These are phyloP conservation scores for Scortum barcoo DNA, from an alignment of 2,113 vertebrate genomes.

Conservation along the genomic window DNA sequence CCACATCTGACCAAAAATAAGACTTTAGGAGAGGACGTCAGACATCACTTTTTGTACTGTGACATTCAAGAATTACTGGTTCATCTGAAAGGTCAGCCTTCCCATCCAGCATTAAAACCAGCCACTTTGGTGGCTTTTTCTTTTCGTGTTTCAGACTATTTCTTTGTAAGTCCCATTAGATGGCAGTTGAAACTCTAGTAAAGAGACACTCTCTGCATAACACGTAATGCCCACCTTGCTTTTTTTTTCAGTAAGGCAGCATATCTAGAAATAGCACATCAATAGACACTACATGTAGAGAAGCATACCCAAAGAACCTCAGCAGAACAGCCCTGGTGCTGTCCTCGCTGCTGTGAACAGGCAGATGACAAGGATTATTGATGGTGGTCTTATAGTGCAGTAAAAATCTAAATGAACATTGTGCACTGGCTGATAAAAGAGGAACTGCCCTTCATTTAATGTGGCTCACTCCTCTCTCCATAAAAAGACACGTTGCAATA, in stretches of 20 bases:
- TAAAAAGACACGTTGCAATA: slow-evolving; percentile 33
- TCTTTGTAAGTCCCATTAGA: not conserved
- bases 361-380: slow-evolving; percentile 39
- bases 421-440: slow-evolving; percentile 42
- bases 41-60: not conserved
- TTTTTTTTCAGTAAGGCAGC: slow-evolving; percentile 6
- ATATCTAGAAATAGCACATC: slow-evolving; percentile 40
- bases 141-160: slow-evolving; percentile 18
- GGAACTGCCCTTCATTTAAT: slow-evolving; percentile 50
- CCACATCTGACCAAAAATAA: not conserved
- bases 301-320: slow-evolving; percentile 32
- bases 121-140: not conserved
- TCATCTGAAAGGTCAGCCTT: not conserved
- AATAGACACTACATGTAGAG: slow-evolving; percentile 18
- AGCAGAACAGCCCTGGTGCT: not conserved
- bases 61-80: not conserved
- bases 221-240: not conserved
- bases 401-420: slow-evolving; percentile 50
- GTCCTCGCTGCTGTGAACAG: slow-evolving; percentile 36
- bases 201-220: not conserved
- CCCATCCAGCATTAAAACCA: not conserved
- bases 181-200: not conserved
- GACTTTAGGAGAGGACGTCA: not conserved
- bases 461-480: slow-evolving; percentile 26
- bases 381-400: slow-evolving; percentile 43